Conservation (phyloP, 2,113 vertebrate genomes). For the Albula goreensis region DNA sequence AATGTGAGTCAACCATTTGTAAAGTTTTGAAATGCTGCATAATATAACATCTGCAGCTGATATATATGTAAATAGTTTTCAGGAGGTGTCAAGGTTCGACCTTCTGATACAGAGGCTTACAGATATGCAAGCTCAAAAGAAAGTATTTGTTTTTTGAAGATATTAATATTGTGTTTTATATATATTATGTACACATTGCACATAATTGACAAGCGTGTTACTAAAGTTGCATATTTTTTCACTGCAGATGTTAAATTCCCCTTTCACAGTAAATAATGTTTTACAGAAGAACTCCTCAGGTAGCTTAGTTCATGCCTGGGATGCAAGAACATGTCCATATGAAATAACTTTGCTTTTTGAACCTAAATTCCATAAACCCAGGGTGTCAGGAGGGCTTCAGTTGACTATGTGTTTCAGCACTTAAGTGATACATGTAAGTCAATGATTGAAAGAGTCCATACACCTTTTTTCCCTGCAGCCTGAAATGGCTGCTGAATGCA, state of each 20-base stretch:
- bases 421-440: too few relatives aligned
- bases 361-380: too few relatives aligned
- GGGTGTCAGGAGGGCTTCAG: too few relatives aligned
- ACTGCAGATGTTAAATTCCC: background rate
- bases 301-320: background rate
- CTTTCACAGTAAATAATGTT: conserved; percentile 29
- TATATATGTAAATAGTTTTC: conserved; percentile 28
- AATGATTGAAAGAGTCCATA: too few relatives aligned
- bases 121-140: conserved; percentile 34
- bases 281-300: background rate
- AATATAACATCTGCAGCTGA: conserved; percentile 39
- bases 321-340: conserved; percentile 2
- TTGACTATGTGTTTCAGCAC: too few relatives aligned
- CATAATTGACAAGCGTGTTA: conserved; percentile 20
- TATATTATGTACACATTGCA: conserved; percentile 49
- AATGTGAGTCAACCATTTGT: conserved; percentile 13
- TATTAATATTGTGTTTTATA: conserved; percentile 48
- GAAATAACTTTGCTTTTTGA: background rate
- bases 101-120: conserved; percentile 31
- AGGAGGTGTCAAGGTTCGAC: conserved; percentile 1
- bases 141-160: conserved; percentile 30
- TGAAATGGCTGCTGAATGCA: too few relatives aligned
- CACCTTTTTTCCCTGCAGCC: too few relatives aligned
- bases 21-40: conserved; percentile 41
- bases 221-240: conserved; percentile 15